Base-by-base conservation (phyloP, 2,797 vertebrate species). In the Sitta carolinensis region DNA sequence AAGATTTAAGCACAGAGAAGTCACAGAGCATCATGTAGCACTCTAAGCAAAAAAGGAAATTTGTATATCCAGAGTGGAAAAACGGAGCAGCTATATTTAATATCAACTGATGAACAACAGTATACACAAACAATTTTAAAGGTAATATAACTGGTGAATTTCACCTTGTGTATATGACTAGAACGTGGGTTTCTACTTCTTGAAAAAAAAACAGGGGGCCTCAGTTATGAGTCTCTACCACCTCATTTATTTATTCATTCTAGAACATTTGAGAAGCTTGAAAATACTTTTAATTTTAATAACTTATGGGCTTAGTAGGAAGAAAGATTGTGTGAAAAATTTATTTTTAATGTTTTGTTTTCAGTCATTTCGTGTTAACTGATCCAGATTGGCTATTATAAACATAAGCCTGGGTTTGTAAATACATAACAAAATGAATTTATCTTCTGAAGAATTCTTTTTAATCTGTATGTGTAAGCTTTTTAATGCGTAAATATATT, bases 201-300 rank as follows among this genome's bases (percentile, higher is more conserved):
- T 52, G 32, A 2, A 47, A 40, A 45, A 36, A 36, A 59, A 12
- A 0, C 12, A 0, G 2, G 10, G 2, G 5, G 7, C 63, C 4
- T 62, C 43, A 34, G 2, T 80, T 76, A 76, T 54, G 32, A 8
- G 16, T 2, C 2, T 66, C 20, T 78, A 34, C 7, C 29, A 57
- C 64, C 13, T 52, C 1, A 0, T 76, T 83, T 82, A 78, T 87
- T 69, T 84, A 15, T 78, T 9, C 11, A 64, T 74, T 74, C 38
- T 40, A 62, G 16, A 91, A 86, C 4, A 26, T 50, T 0, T 54
- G 21, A 7, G 16, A 81, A 58, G 45, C 16, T 73, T 78, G 23
- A 88, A 89, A 87, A 73, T 79, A 16, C 52, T 88, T 95, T 89
- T 36, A 86, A 81, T 74, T 86, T 22, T 34, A 76, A 78, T 48